phyloP scores from a whole-genome alignment of 2,797 vertebrate genomes.

The Esox lucius region DNA sequence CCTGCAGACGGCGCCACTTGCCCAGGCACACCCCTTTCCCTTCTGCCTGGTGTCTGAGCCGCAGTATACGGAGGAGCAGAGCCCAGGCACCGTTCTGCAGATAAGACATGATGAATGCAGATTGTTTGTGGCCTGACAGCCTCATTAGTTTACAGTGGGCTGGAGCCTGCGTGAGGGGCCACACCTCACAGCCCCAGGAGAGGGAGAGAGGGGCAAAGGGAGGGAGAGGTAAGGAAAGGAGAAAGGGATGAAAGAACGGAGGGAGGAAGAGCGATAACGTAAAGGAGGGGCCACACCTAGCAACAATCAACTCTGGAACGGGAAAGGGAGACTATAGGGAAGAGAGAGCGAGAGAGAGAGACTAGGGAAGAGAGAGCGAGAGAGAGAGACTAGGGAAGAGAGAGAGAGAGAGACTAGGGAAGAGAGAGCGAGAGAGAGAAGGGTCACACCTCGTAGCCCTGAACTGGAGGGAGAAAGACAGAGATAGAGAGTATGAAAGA shows the following conservation, averaged over 20 bases:
- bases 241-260: neutral
- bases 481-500: neutral
- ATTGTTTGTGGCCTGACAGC: constrained; percentile 75
- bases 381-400: constrained; percentile 7
- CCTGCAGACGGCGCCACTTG: constrained; percentile 36
- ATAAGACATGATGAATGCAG: constrained; percentile 81
- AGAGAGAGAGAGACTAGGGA: constrained; percentile 12
- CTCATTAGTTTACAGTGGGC: constrained; percentile 74
- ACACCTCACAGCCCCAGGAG: constrained; percentile 41
- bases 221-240: neutral
- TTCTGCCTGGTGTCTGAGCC: constrained; percentile 51
- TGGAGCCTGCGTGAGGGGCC: constrained; percentile 50
- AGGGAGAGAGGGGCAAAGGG: constrained; percentile 27
- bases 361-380: neutral
- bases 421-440: constrained; percentile 11
- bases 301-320: neutral
- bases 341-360: neutral
- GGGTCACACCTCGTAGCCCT: neutral
- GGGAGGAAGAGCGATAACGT: neutral
- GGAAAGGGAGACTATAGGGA: constrained; percentile 16
- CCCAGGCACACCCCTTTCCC: constrained; percentile 51
- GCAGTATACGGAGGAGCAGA: constrained; percentile 44
- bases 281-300: neutral
- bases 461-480: neutral
- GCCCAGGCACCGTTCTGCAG: constrained; percentile 38